Percentiles rank a stretch among this genome's conserved stretches.
Evolutionary conservation across 64 coral and sea anemone species (phyloP).

Genomic region (Platygyra sinensis): DNA sequence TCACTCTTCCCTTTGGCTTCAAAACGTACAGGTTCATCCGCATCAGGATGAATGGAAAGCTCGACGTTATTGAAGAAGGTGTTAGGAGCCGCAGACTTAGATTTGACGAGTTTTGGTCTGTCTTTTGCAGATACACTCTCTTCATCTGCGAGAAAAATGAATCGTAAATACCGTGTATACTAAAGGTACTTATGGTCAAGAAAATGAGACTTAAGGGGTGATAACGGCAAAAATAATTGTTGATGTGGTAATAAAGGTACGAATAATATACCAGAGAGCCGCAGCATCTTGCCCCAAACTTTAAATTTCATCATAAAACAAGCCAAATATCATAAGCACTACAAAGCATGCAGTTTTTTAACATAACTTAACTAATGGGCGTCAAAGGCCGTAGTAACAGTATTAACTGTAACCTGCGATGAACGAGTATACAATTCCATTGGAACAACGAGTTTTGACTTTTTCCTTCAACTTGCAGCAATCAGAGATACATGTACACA

Average conservation of each 20-base stretch:
- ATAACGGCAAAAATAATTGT: too few species aligned
- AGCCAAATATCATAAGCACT: too few species aligned
- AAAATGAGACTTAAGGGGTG: neutral
- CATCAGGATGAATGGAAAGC: constrained; percentile 47
- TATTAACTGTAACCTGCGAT: too few species aligned
- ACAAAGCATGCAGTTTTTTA: too few species aligned
- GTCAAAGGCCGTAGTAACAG: too few species aligned
- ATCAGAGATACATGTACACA: neutral
- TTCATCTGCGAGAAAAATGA: neutral
- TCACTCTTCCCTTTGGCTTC: constrained; percentile 2
- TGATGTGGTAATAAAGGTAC: too few species aligned
- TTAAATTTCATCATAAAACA: too few species aligned
- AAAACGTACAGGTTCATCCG: constrained; percentile 8
- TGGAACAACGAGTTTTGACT: neutral
- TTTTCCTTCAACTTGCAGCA: neutral
- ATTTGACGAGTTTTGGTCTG: constrained; percentile 25
- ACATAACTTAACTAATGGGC: too few species aligned
- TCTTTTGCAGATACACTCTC: neutral
- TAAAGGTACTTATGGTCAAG: neutral
- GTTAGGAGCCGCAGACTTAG: constrained; percentile 35
- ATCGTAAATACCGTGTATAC: neutral
- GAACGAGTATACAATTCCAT: neutral
- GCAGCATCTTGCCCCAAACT: too few species aligned
- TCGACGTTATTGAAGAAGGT: constrained; percentile 52
- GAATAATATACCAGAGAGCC: too few species aligned